Base-by-base conservation (phyloP, 2,113 vertebrate genomes). In the Trinectes maculatus region DNA sequence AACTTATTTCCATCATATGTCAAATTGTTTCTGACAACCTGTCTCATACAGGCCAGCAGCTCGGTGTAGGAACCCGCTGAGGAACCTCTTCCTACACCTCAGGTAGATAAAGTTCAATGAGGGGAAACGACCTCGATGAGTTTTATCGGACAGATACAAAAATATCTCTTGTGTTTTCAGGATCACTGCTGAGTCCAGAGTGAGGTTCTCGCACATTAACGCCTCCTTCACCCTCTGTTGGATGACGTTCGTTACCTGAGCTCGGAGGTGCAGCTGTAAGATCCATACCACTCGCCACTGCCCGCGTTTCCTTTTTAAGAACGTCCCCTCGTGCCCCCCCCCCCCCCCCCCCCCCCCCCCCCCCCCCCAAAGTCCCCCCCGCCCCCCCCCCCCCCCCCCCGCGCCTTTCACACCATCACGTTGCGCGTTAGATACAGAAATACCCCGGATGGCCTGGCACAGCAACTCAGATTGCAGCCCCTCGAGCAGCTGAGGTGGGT, bases 31-130 rank as follows among this genome's bases (percentile, higher is more conserved):
- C n/a, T n/a, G n/a, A n/a, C n/a, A n/a, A 47, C 9, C 24, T 83
- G 12, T 58, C 68, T 36, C 8, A 54, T 33, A 22, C 46, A 91
- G 90, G 88, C 34, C 86, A 88, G 61, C 81, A 86, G 31, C 77
- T 77, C 40, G 67, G 78, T n/a, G 7, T 82, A 79, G 34, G 31
- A 44, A 24, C 3, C 22, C 25, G 55, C 21, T 29, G 44, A 10
- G 22, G 47, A 39, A 37, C 25, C 21, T 13, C 15, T 21, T 0
- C 9, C 19, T 28, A 49, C 42, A 16, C 39, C 24, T 43, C 71
- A 87, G 77, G 82, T 87, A 83, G 68, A 33, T 26, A 3, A 26
- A 31, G 2, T 36, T 6, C 22, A 13, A 25, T 16, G 7, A 40
- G n/a, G 6, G 44, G 12, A 9, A 22, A 36, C 22, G 8, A 36